Percentiles rank a stretch among this genome's conserved stretches.
Conservation (phyloP, 2,888 invertebrate species). For the Rhyacophila evoluta region DNA sequence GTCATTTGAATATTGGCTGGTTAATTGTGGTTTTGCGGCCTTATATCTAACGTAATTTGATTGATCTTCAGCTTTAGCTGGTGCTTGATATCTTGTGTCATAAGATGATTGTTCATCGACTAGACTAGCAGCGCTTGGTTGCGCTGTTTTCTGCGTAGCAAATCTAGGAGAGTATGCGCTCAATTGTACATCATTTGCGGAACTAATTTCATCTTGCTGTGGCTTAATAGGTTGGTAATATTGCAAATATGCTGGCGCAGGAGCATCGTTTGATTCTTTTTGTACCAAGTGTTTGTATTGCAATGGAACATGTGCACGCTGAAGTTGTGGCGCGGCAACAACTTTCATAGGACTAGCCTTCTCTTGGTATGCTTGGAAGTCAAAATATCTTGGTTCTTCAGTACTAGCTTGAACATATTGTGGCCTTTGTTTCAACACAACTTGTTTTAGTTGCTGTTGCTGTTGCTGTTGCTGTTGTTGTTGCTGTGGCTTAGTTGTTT, state of each 20-base stretch:
- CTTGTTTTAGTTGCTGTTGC: constrained; percentile 33
- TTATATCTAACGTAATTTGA: constrained; percentile 45
- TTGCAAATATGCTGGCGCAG: constrained; percentile 47
- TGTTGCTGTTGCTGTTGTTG: constrained; percentile 38
- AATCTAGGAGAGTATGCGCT: constrained; percentile 42
- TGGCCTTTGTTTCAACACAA: constrained; percentile 38
- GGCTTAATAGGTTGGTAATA: constrained; percentile 52
- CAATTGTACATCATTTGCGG: constrained; percentile 43
- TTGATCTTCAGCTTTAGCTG: constrained; percentile 44
- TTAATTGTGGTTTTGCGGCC: constrained; percentile 44
- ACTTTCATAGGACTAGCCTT: constrained; percentile 59
- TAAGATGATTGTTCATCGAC: constrained; percentile 54
- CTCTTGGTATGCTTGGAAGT: constrained; percentile 47
- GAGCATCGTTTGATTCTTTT: constrained; percentile 41
- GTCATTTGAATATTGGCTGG: constrained; percentile 40
- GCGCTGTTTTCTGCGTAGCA: constrained; percentile 36
- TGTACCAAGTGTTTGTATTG: constrained; percentile 41
- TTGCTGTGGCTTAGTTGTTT: constrained; percentile 60
- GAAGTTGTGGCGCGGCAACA: constrained; percentile 66
- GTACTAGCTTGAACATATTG: constrained; percentile 37
- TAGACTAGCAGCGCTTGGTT: constrained; percentile 30
- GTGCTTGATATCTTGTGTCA: constrained; percentile 58
- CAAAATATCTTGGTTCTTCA: constrained; percentile 49
- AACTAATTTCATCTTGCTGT: constrained; percentile 41
- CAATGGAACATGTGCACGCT: constrained; percentile 56